Conservation (phyloP, 1,140 invertebrate genomes). For the Zaprionus africanus region DNA sequence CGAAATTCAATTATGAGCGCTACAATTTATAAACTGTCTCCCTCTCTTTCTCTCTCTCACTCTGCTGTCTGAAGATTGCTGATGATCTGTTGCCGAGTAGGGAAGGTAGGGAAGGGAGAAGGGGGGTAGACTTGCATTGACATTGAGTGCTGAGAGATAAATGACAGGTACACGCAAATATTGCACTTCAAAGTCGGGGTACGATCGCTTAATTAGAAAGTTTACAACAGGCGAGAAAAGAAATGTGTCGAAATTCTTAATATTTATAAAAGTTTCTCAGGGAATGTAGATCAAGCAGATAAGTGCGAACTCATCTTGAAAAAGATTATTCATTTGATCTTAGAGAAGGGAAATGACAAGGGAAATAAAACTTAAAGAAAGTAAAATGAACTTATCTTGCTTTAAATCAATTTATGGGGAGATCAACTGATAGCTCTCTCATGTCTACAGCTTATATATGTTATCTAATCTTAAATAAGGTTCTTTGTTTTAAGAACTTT, state of each 20-base stretch:
- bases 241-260: slow-evolving; percentile 10
- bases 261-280: neutral
- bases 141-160: slow-evolving; percentile 62
- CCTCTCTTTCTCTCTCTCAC: neutral
- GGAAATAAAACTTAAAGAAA: neutral
- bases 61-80: slow-evolving; percentile 41
- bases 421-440: neutral
- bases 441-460: neutral
- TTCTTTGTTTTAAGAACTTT: neutral
- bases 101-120: neutral
- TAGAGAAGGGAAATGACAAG: neutral
- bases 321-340: neutral
- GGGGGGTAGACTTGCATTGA: slow-evolving; percentile 13
- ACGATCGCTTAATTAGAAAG: slow-evolving; percentile 24
- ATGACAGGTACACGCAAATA: slow-evolving; percentile 57
- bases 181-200: slow-evolving; percentile 36
- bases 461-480: neutral
- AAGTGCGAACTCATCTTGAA: neutral
- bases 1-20: slow-evolving; percentile 54
- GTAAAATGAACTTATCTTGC: neutral
- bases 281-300: slow-evolving; percentile 5
- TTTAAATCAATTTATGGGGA: neutral
- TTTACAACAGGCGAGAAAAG: neutral
- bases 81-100: slow-evolving; percentile 21
- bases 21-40: slow-evolving; percentile 38